These are phyloP conservation scores for Enteromius afrohamiltoni DNA, from an alignment of 2,797 vertebrate species.

Conservation along the genomic window DNA sequence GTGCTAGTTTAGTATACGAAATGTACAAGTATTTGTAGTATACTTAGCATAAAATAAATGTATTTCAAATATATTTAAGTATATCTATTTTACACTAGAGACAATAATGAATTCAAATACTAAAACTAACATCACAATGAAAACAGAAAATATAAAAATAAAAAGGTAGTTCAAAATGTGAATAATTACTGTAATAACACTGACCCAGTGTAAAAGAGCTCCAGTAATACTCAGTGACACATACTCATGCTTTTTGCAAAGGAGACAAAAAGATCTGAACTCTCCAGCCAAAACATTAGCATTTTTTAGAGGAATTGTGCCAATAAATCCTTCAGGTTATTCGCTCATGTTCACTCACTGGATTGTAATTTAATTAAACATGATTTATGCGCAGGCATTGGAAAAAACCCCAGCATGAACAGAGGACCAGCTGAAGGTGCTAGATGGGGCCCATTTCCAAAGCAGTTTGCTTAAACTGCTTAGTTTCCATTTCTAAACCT, in stretches of 20 bases:
- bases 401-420: slow-evolving; percentile 14
- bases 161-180: not conserved
- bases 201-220: not conserved
- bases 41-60: too few species aligned
- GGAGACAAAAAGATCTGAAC: not conserved
- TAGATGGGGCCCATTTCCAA: not conserved
- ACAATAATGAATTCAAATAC: too few species aligned
- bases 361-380: slow-evolving; percentile 38
- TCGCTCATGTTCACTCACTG: not conserved
- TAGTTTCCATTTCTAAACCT: not conserved
- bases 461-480: not conserved
- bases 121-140: not conserved
- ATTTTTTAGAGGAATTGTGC: not conserved
- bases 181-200: not conserved
- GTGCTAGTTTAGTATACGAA: too few species aligned
- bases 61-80: too few species aligned
- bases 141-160: not conserved
- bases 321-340: slow-evolving; percentile 8
- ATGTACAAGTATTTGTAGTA: too few species aligned
- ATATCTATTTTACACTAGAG: too few species aligned
- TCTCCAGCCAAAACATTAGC: not conserved
- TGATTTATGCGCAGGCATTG: slow-evolving; percentile 20
- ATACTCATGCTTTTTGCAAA: not conserved
- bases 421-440: not conserved
- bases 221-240: not conserved